Base-by-base conservation (phyloP, 2,888 invertebrate species). In the Eueremaeus valkanovi region DNA sequence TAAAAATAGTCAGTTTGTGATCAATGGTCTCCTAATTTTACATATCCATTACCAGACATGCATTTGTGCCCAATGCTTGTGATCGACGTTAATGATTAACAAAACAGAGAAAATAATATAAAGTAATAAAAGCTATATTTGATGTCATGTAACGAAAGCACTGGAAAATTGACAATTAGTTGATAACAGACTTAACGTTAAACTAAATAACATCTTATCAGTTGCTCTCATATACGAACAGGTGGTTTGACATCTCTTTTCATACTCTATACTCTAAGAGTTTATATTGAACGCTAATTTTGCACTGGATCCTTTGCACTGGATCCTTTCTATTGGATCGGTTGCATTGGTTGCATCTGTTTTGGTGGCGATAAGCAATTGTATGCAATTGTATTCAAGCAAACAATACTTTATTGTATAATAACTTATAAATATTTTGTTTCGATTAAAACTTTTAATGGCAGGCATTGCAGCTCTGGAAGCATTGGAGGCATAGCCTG, bases 171-270 rank as follows among this genome's bases (percentile, higher is more conserved):
- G 13, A 42, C 13, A 42, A 42, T 42, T 42, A 11, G 42, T 11
- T 42, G 42, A 42, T 42, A 11, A 42, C 42, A 11, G 13, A 13
- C 9, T 42, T 42, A 11, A 11, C 42, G 13, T 11, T 11, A 8
- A 49, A 49, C 21, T 29, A 51, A 6, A 18, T 55, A 55, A 55
- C 21, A 55, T 21, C 24, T 24, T 55, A 16, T 16, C 21, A 16
- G 24, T 55, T 24, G 55, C 24, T 21, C 24, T 24, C 24, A 3
- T 55, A 24, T 29, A 31, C 13, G 31, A 61, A 61, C 61, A 61
- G 61, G 61, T 61, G 61, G 61, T 61, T 61, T 31, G 58, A 58
- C 58, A 13, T 58, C 58, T 58, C 21, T 58, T 5, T 61, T 31
- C 31, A 1, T 61, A 61, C n/a, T 61, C 29, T 5, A 61, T 3